Base-by-base conservation (phyloP, 1,140 invertebrate genomes). In the Monochamus saltuarius region DNA sequence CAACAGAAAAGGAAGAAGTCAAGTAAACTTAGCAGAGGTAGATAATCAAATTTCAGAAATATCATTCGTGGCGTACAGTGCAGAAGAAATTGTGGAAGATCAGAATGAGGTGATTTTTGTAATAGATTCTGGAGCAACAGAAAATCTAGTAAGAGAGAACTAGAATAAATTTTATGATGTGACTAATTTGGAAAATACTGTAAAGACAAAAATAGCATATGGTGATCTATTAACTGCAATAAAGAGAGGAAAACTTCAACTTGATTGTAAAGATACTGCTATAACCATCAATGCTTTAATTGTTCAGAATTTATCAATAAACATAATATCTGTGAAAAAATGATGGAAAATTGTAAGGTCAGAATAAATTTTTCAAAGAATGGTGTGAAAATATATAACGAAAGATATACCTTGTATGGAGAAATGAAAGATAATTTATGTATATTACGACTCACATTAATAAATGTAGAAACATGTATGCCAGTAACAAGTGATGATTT, bases 81-180 rank as follows among this genome's bases (percentile, higher is more conserved):
- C 17, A 37, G 11, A n/a, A 7, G 38, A n/a, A 49, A 11, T 14
- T 49, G 14, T 34, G 9, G 11, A 17, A 14, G 13, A 17, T 34
- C 22, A 42, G 11, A 45, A 51, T 10, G n/a, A n/a, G n/a, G n/a
- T n/a, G n/a, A 29, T 11, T 17, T 58, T 62, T 50, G 43, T 62
- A 11, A 35, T 62, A 22, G 60, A 62, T 42, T 62, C 60, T 29
- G 60, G 56, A 7, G 59, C 58, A n/a, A 62, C 54, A n/a, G 11
- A 62, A 16, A 45, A 61, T 50, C 52, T 4, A 17, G 46, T 49
- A 34, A 19, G 13, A 34, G 16, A 17, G 59, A 39, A 35, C n/a
- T 61, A 17, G 56, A 62, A 51, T 7, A 49, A 40, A 47, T 14
- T 16, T 38, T 51, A 46, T 40, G 19, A 62, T 61, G 38, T 59